Base-by-base conservation (phyloP, 2,113 vertebrate genomes). In the Colossoma macropomum region DNA sequence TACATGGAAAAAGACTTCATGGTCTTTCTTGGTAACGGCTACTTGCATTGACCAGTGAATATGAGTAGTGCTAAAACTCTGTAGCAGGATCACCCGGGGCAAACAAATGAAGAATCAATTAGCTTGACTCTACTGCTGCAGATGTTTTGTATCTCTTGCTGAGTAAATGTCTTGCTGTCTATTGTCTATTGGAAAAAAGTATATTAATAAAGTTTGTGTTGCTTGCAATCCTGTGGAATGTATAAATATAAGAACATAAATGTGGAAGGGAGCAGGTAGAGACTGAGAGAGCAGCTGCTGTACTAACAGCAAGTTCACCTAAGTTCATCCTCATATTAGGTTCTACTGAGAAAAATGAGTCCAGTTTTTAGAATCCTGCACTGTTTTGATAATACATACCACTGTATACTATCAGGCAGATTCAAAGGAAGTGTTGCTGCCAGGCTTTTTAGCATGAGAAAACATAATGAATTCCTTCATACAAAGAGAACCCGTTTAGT, bases 351-450 rank as follows among this genome's bases (percentile, higher is more conserved):
- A 75, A 75, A 82, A 45, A 45, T 45, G 41, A 75, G 34, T 27
- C 23, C 65, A 66, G 54, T 54, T 30, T 4, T 54, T 79, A 75
- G 27, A 88, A 82, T 79, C 69, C 87, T 75, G 25, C 0, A 4
- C 23, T 90, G 85, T 91, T 91, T 91, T 89, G 74, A 88, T 90
- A 86, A 81, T 87, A 87, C 75, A 41, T 84, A 86, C 89, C 86
- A 85, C 87, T 48, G 4, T 83, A 62, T 79, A 86, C 73, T 82
- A 38, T 62, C 73, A 88, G 76, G 84, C 85, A 82, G 87, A 90
- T 91, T 85, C 88, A 92, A 91, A 87, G 41, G 28, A 84, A 0
- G 74, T 65, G 25, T 86, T 74, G 86, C 84, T 65, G 90, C 85
- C 77, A 82, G 76, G 71, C 82, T 75, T 79, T 66, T 88, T 89